Evolutionary conservation across 2,797 vertebrate species (phyloP).

Genomic region (Kryptolebias ocellatus): DNA sequence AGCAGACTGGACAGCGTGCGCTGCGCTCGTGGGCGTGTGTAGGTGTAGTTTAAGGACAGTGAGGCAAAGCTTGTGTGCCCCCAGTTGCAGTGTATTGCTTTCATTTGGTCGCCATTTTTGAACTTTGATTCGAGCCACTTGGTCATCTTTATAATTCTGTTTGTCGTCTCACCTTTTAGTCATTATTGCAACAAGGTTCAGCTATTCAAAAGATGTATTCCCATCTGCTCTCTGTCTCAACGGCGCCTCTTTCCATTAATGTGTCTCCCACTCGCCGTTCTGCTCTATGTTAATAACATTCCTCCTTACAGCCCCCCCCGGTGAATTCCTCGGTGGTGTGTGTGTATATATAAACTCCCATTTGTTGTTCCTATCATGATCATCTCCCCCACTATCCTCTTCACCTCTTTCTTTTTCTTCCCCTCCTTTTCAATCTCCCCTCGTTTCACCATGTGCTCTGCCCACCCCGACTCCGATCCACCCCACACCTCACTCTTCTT

Average conservation of each 20-base stretch:
- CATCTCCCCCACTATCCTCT: slow-evolving; percentile 44
- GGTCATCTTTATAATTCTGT: slow-evolving; percentile 38
- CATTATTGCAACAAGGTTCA: slow-evolving; percentile 36
- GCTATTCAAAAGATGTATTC: slow-evolving; percentile 46
- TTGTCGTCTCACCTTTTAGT: slow-evolving; percentile 30
- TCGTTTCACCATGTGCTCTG: slow-evolving; percentile 37
- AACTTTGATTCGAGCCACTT: slow-evolving; percentile 28
- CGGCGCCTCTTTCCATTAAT: slow-evolving; percentile 54
- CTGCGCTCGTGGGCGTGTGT: slow-evolving; percentile 3
- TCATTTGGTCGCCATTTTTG: slow-evolving; percentile 22
- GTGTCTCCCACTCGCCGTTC: slow-evolving; percentile 47
- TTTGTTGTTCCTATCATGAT: slow-evolving; percentile 60
- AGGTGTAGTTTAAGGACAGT: background rate
- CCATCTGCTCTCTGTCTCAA: slow-evolving; percentile 29
- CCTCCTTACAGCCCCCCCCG: slow-evolving; percentile 25
- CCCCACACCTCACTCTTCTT: slow-evolving; percentile 8
- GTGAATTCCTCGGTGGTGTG: slow-evolving; percentile 56
- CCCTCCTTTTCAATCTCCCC: slow-evolving; percentile 7
- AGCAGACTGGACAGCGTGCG: slow-evolving; percentile 24
- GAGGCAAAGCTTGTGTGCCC: background rate
- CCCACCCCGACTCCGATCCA: background rate
- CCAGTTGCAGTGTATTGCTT: slow-evolving; percentile 3
- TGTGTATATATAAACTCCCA: slow-evolving; percentile 52
- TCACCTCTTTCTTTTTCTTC: slow-evolving; percentile 24
- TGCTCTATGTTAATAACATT: slow-evolving; percentile 52